Evolutionary conservation across 2,797 vertebrate genomes (phyloP), one percentile per base, ranked within the genome.

Genomic region (Micromesistius poutassou): DNA sequence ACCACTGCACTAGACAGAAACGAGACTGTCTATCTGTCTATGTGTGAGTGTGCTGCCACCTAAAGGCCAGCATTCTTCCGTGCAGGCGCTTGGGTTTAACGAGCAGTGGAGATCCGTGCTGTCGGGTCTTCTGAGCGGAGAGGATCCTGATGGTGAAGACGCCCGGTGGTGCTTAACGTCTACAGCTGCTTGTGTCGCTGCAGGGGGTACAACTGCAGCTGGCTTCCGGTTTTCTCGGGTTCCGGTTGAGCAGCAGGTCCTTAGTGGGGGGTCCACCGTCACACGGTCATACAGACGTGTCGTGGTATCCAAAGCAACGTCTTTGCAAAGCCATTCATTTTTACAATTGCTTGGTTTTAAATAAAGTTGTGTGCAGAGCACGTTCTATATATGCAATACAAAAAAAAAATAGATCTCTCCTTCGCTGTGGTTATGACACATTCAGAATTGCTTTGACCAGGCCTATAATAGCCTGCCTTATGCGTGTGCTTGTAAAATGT

Each of bases 181-280:
- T 95, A 99, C 25, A 99, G 88, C 66, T 97, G 97, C 13, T 96
- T 96, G 91, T 99, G 97, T 86, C 89, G 94, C 71, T 95, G 95
- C 30, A 98, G 94, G 19, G 95, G 97, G 82, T 97, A 99, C 88
- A 99, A 99, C 88, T 99, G 97, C 82, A 99, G 87, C 82, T 98
- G 97, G 36, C 36, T 38, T 38, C 36, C 7, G 7, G 36, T 38
- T 38, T 38, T 38, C 36, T 12, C 0, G 97, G 97, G 84, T 96
- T 98, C 62, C 97, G 97, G n/a, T 97, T 98, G 79, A 98, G 89
- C 82, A 98, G 97, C 89, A 98, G 87, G 77, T 96, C 95, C 91
- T 95, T 97, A 77, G 94, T 99, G 88, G 13, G 13, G 97, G 97
- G 86, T 99, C 97, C 80, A 98, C 87, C 84, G 95, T 91, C 75